A percentile compares a stretch with the other conserved stretches of the same genome.
phyloP scores from a whole-genome alignment of 2,888 invertebrate species.

The Netelia virgata region DNA sequence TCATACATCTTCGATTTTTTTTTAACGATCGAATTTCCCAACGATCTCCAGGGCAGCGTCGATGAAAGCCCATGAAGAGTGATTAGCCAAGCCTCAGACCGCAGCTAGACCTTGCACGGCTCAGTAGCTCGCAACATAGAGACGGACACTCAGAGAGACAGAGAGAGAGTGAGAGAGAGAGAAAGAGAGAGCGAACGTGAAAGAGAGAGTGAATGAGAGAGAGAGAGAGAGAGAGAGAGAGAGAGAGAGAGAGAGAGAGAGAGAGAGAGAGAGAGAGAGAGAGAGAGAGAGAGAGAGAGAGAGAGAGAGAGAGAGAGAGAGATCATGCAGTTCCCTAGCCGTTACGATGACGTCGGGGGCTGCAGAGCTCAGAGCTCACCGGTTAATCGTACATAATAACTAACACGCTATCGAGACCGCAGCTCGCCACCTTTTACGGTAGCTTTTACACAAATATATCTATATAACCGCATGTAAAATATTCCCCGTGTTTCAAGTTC shows the following conservation, averaged over 20 bases:
- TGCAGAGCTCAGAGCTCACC: slow-evolving; percentile 50
- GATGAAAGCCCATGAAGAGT: slow-evolving; percentile 74
- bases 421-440: slow-evolving; percentile 77
- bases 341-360: slow-evolving; percentile 62
- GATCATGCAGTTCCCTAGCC: slow-evolving; percentile 49
- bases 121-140: slow-evolving; percentile 71
- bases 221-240: slow-evolving; percentile 7
- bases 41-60: slow-evolving; percentile 55
- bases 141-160: neutral
- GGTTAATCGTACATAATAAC: slow-evolving; percentile 81
- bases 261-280: no score
- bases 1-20: slow-evolving; percentile 25
- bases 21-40: slow-evolving; percentile 57
- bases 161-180: neutral
- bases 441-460: slow-evolving; percentile 52
- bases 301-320: slow-evolving; percentile 24
- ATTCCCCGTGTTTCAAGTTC: slow-evolving; percentile 41
- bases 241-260: slow-evolving; percentile 16
- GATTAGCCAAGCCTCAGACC: slow-evolving; percentile 80
- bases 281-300: slow-evolving; percentile 20
- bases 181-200: slow-evolving; percentile 21
- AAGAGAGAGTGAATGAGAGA: neutral
- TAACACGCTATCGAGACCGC: slow-evolving; percentile 75
- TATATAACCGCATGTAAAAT: slow-evolving; percentile 34
- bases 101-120: slow-evolving; percentile 81